Conservation (phyloP, 2,888 invertebrate species). For the Imbricaverruca yamaguchii region DNA sequence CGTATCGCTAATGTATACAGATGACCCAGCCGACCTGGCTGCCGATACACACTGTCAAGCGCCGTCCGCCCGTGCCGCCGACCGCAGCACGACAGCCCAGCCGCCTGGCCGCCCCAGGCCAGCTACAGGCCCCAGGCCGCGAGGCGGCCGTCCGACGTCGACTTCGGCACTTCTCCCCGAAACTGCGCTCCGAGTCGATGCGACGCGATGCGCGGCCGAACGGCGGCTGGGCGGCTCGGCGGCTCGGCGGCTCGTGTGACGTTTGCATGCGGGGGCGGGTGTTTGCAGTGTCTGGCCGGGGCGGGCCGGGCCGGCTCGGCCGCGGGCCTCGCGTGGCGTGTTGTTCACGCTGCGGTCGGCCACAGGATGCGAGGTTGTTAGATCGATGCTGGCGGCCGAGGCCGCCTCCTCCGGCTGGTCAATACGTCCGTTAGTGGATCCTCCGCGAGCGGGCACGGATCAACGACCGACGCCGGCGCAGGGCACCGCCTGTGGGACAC, state of each 20-base stretch:
- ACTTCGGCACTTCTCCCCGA: too few relatives aligned
- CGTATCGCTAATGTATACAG: constrained; percentile 9
- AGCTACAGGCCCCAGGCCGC: too few relatives aligned
- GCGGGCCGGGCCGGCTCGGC: too few relatives aligned
- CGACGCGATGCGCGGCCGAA: too few relatives aligned
- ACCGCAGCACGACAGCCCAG: too few relatives aligned
- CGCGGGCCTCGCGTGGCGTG: neutral
- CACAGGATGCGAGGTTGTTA: neutral
- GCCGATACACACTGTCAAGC: neutral
- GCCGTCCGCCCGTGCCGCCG: neutral
- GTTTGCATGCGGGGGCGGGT: too few relatives aligned
- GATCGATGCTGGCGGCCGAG: neutral
- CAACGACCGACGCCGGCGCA: neutral
- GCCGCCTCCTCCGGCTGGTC: neutral
- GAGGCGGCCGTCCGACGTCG: too few relatives aligned
- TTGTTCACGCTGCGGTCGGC: neutral
- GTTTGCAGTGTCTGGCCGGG: too few relatives aligned
- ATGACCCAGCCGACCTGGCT: neutral
- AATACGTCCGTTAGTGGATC: neutral
- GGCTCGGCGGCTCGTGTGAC: too few relatives aligned
- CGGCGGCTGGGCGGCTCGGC: too few relatives aligned
- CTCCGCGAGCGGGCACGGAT: neutral
- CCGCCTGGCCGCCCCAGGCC: too few relatives aligned
- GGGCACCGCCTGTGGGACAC: neutral
- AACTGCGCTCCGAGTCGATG: too few relatives aligned